phyloP scores from a whole-genome alignment of 2,113 vertebrate genomes.

The Marcusenius ussheri region DNA sequence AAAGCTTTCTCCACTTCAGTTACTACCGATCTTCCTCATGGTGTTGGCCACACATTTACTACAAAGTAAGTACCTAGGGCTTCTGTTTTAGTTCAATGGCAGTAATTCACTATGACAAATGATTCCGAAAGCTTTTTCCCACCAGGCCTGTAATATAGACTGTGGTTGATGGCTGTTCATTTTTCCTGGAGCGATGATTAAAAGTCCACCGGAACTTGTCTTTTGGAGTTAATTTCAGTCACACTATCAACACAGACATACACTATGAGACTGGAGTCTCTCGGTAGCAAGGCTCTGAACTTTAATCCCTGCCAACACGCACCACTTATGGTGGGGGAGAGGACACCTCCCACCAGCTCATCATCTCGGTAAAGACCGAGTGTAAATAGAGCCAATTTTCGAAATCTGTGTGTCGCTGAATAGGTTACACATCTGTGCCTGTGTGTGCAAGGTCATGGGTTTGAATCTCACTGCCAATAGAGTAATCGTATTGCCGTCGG shows the following conservation, averaged over 20 bases:
- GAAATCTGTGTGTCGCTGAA: background rate
- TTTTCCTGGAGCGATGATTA: background rate
- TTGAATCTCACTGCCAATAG: background rate
- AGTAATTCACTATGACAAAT: background rate
- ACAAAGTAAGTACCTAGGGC: background rate
- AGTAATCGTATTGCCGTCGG: background rate
- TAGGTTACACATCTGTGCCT: background rate
- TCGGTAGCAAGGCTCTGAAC: background rate
- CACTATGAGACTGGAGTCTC: background rate
- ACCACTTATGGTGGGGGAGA: background rate
- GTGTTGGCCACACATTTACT: background rate
- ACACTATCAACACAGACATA: background rate
- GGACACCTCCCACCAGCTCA: background rate
- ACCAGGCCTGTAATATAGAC: background rate
- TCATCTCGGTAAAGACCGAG: background rate
- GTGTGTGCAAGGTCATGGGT: background rate
- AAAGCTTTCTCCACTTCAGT: background rate
- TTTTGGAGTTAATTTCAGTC: background rate
- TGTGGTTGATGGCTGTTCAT: background rate
- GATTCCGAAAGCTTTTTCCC: background rate
- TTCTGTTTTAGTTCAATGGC: background rate
- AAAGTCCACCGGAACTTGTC: conserved; percentile 2
- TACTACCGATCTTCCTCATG: background rate
- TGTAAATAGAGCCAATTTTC: background rate
- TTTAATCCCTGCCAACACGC: background rate